Percentiles rank a stretch among this genome's conserved stretches.
Conservation (phyloP, 2,797 vertebrate genomes). For the Myotis myotis region DNA sequence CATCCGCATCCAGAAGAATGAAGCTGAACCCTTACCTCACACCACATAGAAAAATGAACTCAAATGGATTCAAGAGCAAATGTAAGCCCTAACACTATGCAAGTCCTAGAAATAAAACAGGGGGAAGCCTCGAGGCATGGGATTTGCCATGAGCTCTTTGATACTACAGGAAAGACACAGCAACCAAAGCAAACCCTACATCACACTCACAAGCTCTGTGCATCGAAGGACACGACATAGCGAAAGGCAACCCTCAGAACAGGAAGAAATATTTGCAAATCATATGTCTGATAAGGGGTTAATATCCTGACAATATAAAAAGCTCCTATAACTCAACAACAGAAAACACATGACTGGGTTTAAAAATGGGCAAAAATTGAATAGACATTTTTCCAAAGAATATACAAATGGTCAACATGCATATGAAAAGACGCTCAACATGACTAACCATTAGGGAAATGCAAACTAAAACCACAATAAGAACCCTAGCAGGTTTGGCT, state of each 20-base stretch:
- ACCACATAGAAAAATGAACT: neutral
- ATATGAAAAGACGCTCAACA: neutral
- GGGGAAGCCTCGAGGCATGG: neutral
- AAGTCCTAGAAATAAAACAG: neutral
- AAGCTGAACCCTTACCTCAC: neutral
- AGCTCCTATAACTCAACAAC: neutral
- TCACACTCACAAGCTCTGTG: neutral
- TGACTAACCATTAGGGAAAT: neutral
- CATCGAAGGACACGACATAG: neutral
- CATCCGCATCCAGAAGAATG: neutral
- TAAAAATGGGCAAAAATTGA: neutral
- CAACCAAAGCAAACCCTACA: neutral
- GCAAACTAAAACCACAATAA: neutral
- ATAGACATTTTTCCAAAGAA: neutral
- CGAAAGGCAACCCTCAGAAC: neutral
- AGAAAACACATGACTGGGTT: neutral
- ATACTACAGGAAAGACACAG: neutral
- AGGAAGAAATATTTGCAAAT: neutral
- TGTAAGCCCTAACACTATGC: neutral
- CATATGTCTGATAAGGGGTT: neutral
- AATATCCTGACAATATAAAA: neutral
- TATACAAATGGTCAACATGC: neutral
- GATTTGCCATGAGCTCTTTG: neutral
- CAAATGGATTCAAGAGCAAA: neutral
- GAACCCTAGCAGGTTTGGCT: too few species aligned